Conservation (phyloP, 2,113 vertebrate species). For the Ranitomeya imitator region DNA sequence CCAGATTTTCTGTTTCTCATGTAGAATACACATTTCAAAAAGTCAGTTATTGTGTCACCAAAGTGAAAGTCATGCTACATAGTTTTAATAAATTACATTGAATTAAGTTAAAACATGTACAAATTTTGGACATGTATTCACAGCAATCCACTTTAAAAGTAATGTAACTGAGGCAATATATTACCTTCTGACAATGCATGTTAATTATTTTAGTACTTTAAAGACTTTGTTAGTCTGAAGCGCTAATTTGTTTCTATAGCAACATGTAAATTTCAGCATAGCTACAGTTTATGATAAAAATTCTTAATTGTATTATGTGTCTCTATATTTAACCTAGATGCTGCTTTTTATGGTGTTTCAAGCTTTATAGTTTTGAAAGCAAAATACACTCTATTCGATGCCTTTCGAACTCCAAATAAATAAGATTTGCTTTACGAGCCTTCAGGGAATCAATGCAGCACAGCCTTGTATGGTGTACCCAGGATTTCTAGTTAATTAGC, state of each 20-base stretch:
- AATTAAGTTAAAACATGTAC: background rate
- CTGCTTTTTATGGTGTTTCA: background rate
- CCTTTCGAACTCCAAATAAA: too few species aligned
- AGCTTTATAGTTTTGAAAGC: background rate
- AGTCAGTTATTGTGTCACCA: background rate
- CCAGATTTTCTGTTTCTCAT: background rate
- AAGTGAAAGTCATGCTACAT: background rate
- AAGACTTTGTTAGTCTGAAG: conserved; percentile 33
- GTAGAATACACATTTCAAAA: background rate
- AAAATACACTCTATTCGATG: too few species aligned
- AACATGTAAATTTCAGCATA: conserved; percentile 5
- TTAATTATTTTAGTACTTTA: conserved; percentile 44
- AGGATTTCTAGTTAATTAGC: background rate
- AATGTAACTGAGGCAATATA: conserved; percentile 34
- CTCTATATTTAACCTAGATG: background rate
- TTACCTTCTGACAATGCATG: conserved; percentile 43
- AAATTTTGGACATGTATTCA: background rate
- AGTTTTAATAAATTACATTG: background rate
- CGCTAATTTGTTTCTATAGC: conserved; percentile 48
- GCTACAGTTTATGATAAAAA: conserved; percentile 31
- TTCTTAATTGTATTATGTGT: conserved; percentile 8
- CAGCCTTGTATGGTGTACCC: too few species aligned
- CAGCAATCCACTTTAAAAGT: background rate
- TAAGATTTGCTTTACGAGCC: too few species aligned
- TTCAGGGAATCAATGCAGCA: too few species aligned